Evolutionary conservation across 2,113 vertebrate species (phyloP), one percentile per base, ranked within the genome.

Genomic region (Calyptommatus sinebrachiatus): DNA sequence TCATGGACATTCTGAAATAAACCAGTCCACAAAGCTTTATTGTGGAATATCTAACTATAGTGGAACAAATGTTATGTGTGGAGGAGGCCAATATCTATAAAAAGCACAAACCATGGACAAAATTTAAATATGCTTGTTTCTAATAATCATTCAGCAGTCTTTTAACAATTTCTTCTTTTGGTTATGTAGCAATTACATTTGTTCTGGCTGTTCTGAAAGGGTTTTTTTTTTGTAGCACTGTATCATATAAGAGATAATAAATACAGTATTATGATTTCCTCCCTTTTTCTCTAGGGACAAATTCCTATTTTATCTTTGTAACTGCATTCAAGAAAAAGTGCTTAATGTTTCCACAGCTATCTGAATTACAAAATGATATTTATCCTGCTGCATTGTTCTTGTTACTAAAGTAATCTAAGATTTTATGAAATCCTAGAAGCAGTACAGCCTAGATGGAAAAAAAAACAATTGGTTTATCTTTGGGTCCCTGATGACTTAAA

Each of bases 401-500:
- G 28, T 53, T 29, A 24, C 35, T 50, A 71, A 62, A 68, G 26
- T 71, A 79, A 26, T 79, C 68, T 31, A 41, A 48, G 71, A 41
- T 70, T 77, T 65, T 46, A 71, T 24, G n/a, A 45, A 69, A 74
- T 81, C 50, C 65, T 60, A 81, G 65, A 29, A 75, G 50, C 50
- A 48, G 16, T 18, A 24, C 62, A 50, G 67, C 28, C 80, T 81
- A 82, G 69, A 1, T 86, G 77, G 62, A 82, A 88, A 71, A 41
- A 50, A 72, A 18, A 73, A 80, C 65, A 84, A 35, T 5, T 71
- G 73, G 50, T 79, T 80, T 16, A 22, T 48, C 26, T 88, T 18
- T 46, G 80, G 66, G 72, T 88, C 12, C 77, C 72, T 46, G 66
- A 69, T 88, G 75, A 71, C 68, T 45, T 83, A 66, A 73, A 10